A percentile compares a stretch with the other conserved stretches of the same genome.
phyloP scores from a whole-genome alignment of 2,888 invertebrate species.

The Mechanitis messenoides region DNA sequence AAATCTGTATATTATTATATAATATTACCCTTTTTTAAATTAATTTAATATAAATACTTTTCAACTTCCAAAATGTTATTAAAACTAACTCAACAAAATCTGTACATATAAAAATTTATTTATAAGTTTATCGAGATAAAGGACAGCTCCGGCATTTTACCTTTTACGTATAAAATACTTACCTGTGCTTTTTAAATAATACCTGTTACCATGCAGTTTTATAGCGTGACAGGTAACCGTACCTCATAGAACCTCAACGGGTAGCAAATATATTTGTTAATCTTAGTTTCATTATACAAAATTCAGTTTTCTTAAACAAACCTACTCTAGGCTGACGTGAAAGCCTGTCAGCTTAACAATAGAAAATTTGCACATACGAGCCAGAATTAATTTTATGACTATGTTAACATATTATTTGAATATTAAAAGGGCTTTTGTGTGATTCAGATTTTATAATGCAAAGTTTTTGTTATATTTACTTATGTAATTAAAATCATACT shows the following conservation, averaged over 20 bases:
- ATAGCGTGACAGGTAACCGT: slow-evolving; percentile 62
- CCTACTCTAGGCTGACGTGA: slow-evolving; percentile 21
- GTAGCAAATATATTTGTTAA: slow-evolving; percentile 67
- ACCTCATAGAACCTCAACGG: slow-evolving; percentile 54
- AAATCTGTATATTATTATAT: too few relatives aligned
- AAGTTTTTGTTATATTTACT: too few relatives aligned
- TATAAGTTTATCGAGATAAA: too few relatives aligned
- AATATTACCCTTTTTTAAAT: too few relatives aligned
- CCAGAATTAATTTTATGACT: slow-evolving; percentile 25
- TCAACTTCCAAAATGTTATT: too few relatives aligned
- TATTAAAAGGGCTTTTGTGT: slow-evolving; percentile 15
- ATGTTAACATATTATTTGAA: slow-evolving; percentile 21
- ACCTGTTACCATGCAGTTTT: slow-evolving; percentile 22
- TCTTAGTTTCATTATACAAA: slow-evolving; percentile 65
- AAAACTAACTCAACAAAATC: too few relatives aligned
- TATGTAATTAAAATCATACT: too few relatives aligned
- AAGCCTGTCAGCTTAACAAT: slow-evolving; percentile 27
- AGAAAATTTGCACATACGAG: slow-evolving; percentile 26
- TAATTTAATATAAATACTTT: too few relatives aligned
- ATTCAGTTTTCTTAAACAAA: slow-evolving; percentile 36
- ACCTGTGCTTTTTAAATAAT: slow-evolving; percentile 8
- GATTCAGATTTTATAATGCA: background rate
- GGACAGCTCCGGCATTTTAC: too few relatives aligned
- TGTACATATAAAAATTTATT: too few relatives aligned
- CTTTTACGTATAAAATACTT: slow-evolving; percentile 9